Base-by-base conservation (phyloP, 2,888 invertebrate genomes). In the Philhelius pedissequus region DNA sequence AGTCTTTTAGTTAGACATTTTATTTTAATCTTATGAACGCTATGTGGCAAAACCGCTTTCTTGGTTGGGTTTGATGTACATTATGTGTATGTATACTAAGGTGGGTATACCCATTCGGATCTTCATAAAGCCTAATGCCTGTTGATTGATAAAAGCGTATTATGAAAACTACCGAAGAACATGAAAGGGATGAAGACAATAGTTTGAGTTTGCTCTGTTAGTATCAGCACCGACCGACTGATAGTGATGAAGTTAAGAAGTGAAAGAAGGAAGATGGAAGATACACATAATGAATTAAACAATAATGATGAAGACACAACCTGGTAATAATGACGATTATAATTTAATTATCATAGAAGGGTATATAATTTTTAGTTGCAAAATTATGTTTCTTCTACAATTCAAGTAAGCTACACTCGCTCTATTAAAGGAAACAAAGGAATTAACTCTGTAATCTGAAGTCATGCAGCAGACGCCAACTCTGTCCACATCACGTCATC, bases 131-230 rank as follows among this genome's bases (percentile, higher is more conserved):
- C 13, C 48, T 25, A 25, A 25, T 25, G 5, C 25, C 5, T 25
- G 25, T 4, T 25, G 5, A 3, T n/a, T 43, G 9, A 58, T 20
- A 25, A 50, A 50, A n/a, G 38, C 38, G 35, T 35, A 38, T 35
- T 35, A 54, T 62, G 71, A 78, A 78, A 40, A 69, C 45, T 50
- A 54, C 68, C 69, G 69, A 52, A 69, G 68, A n/a, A n/a, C n/a
- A n/a, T n/a, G n/a, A 80, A 80, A 80, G 74, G 80, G 80, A 80
- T 80, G 80, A 80, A 80, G 60, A 66, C 50, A 58, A 38, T 5
- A 35, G 2, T 32, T 32, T 9, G 32, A 9, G 8, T 11, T 32
- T 8, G 9, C 30, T 1, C n/a, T 38, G 38, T 1, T n/a, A 38
- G 13, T 38, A n/a, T n/a, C n/a, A n/a, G n/a, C 43, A 45, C n/a